Evolutionary conservation across 92 coral and sea anemone species (phyloP).

Genomic region (Epizoanthus illoricatus): DNA sequence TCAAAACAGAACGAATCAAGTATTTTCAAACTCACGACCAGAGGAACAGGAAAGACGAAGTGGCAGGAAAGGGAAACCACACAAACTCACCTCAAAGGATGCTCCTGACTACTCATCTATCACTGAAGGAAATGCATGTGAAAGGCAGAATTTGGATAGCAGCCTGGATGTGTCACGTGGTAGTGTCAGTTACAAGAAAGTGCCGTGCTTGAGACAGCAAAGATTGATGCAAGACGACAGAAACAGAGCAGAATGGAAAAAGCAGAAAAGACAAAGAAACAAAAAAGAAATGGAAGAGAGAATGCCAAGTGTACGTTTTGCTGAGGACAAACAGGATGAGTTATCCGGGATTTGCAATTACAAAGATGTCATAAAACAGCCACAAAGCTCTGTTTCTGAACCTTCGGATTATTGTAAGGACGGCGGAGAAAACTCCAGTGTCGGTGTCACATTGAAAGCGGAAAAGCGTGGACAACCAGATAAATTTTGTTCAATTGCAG

Average conservation of each 20-base stretch:
- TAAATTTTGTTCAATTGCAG: no score
- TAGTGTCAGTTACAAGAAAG: background rate
- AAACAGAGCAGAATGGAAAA: background rate
- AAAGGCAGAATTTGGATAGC: background rate
- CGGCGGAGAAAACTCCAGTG: background rate
- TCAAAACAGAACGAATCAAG: conserved; percentile 11
- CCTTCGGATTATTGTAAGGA: conserved; percentile 1
- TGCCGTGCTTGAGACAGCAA: background rate
- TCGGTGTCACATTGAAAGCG: no score
- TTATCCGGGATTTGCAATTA: background rate
- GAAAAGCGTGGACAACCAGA: no score
- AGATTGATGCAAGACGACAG: background rate
- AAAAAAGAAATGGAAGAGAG: conserved; percentile 24
- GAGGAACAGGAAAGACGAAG: conserved; percentile 42
- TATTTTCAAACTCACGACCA: conserved; percentile 28
- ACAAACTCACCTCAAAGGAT: conserved; percentile 30
- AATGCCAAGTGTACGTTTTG: background rate
- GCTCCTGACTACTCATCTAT: background rate
- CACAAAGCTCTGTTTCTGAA: background rate
- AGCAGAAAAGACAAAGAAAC: background rate
- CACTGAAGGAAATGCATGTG: conserved; percentile 35
- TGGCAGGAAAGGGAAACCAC: conserved; percentile 55
- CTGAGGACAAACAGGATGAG: background rate
- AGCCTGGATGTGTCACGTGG: conserved; percentile 10
- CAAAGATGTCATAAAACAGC: background rate